Percentiles rank a stretch among this genome's conserved stretches.
Evolutionary conservation across 2,888 invertebrate genomes (phyloP).

Genomic region (Ochropacha duplaris): DNA sequence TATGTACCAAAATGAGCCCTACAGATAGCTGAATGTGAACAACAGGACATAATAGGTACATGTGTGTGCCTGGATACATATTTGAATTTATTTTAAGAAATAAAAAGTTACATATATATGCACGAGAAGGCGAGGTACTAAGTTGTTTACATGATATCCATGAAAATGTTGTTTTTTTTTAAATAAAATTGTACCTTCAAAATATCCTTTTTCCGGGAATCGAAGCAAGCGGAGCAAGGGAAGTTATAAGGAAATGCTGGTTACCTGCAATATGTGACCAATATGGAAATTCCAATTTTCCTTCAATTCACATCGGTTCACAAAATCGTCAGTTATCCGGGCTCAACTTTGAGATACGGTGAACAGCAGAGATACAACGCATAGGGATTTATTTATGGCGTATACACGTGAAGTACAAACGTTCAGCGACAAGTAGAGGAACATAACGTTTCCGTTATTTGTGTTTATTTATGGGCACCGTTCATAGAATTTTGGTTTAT

Average conservation of each 20-base stretch:
- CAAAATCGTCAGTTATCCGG: background rate
- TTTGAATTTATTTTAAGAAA: too few species aligned
- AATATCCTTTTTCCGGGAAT: background rate
- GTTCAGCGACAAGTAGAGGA: slow-evolving; percentile 19
- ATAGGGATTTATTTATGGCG: slow-evolving; percentile 22
- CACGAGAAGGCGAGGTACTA: too few species aligned
- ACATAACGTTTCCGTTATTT: slow-evolving; percentile 25
- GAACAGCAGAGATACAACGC: background rate
- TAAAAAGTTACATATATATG: too few species aligned
- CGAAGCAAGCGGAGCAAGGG: background rate
- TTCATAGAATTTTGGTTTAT: slow-evolving; percentile 41
- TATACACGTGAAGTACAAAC: slow-evolving; percentile 14
- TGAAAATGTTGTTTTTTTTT: too few species aligned
- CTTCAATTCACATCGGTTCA: background rate
- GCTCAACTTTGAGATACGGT: background rate
- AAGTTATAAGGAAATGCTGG: background rate
- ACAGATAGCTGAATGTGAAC: too few species aligned
- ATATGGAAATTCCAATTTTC: background rate
- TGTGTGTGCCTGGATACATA: too few species aligned
- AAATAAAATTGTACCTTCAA: too few species aligned
- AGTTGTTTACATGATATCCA: too few species aligned
- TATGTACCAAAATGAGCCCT: too few species aligned
- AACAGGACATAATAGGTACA: too few species aligned
- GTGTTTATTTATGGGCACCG: slow-evolving; percentile 29
- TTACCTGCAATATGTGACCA: background rate